These are phyloP conservation scores for Xenopus laevis DNA, from an alignment of 2,113 vertebrate species.

Conservation along the genomic window DNA sequence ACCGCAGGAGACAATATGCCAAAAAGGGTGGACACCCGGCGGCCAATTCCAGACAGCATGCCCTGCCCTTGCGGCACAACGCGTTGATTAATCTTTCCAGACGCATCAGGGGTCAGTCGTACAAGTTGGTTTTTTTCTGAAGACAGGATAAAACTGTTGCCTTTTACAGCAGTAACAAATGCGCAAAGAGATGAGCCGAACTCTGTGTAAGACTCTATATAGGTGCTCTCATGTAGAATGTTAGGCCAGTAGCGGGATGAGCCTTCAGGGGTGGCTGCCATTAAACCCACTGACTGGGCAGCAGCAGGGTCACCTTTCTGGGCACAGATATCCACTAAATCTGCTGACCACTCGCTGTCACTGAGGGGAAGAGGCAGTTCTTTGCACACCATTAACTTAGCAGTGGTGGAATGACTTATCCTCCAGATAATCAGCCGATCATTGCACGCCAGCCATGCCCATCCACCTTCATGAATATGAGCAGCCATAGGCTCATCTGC, in stretches of 20 bases:
- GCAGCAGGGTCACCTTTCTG: slow-evolving; percentile 65
- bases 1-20: slow-evolving; percentile 82
- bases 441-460: slow-evolving; percentile 89
- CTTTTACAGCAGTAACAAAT: slow-evolving; percentile 80
- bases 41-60: slow-evolving; percentile 88
- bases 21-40: slow-evolving; percentile 87
- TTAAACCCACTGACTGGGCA: slow-evolving; percentile 69
- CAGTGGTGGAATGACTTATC: slow-evolving; percentile 78
- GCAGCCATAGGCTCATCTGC: slow-evolving; percentile 78
- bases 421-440: slow-evolving; percentile 91
- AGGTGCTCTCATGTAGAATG: slow-evolving; percentile 79
- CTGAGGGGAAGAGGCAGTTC: slow-evolving; percentile 87
- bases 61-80: slow-evolving; percentile 82
- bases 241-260: slow-evolving; percentile 83
- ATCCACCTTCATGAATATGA: slow-evolving; percentile 82
- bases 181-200: slow-evolving; percentile 73
- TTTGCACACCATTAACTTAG: slow-evolving; percentile 90
- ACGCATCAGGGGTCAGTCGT: slow-evolving; percentile 68
- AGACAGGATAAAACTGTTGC: slow-evolving; percentile 84
- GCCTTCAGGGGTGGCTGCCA: slow-evolving; percentile 81
- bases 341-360: slow-evolving; percentile 71
- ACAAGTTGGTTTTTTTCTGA: slow-evolving; percentile 74
- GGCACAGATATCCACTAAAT: slow-evolving; percentile 74
- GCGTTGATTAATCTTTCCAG: slow-evolving; percentile 78
- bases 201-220: slow-evolving; percentile 70